A percentile compares a stretch with the other conserved stretches of the same genome.
These are phyloP conservation scores for Pholis gunnellus DNA, from an alignment of 2,113 vertebrate genomes.

Conservation along the genomic window DNA sequence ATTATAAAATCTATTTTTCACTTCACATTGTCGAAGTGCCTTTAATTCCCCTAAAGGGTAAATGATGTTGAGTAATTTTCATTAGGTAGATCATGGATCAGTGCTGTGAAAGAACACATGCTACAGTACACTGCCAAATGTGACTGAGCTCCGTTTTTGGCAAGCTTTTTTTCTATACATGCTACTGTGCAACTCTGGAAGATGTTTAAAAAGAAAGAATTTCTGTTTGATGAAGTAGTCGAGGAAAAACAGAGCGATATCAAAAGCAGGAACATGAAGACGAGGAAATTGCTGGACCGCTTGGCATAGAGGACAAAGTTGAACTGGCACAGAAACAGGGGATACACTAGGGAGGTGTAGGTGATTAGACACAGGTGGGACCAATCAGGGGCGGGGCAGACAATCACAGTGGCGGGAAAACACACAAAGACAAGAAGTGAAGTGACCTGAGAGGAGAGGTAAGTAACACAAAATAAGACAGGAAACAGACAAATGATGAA, in stretches of 20 bases:
- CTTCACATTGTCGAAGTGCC: not conserved
- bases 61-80: slow-evolving; percentile 2
- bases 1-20: slow-evolving; percentile 8
- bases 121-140: not conserved
- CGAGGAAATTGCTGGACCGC: too few species aligned
- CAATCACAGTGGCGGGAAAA: not conserved
- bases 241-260: too few species aligned
- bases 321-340: too few species aligned
- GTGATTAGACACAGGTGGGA: not conserved
- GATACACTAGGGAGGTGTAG: not conserved
- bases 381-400: not conserved
- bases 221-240: not conserved
- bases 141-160: not conserved
- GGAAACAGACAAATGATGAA: not conserved
- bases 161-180: not conserved
- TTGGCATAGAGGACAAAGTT: too few species aligned
- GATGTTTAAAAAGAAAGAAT: not conserved
- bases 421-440: not conserved
- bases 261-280: too few species aligned
- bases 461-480: not conserved
- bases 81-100: not conserved
- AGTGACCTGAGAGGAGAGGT: not conserved
- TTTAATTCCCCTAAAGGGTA: not conserved
- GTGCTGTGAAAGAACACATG: not conserved
- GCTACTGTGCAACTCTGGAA: not conserved